Percentiles rank a stretch among this genome's conserved stretches.
These are phyloP conservation scores for Mechanitis mazaeus DNA, from an alignment of 2,888 invertebrate genomes.

Conservation along the genomic window DNA sequence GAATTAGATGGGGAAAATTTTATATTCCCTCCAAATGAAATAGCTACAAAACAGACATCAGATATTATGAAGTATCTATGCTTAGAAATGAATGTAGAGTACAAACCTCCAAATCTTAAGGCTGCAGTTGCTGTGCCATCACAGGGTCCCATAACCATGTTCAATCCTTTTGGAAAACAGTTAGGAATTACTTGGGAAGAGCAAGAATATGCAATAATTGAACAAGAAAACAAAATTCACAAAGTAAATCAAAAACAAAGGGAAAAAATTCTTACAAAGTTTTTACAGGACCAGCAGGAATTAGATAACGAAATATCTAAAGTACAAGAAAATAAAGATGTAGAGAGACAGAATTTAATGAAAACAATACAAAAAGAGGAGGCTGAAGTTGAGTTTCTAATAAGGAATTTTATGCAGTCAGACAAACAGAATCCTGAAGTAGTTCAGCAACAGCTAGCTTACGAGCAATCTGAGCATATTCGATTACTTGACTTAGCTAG, in stretches of 20 bases:
- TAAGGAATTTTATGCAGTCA: constrained; percentile 79
- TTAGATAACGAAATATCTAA: constrained; percentile 81
- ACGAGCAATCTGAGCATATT: constrained; percentile 81
- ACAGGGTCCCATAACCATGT: constrained; percentile 48
- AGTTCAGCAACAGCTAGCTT: constrained; percentile 79
- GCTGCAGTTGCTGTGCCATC: constrained; percentile 46
- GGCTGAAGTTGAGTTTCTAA: constrained; percentile 78
- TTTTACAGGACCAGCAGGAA: constrained; percentile 79
- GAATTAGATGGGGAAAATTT: constrained; percentile 79
- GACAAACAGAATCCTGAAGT: constrained; percentile 78
- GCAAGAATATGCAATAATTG: constrained; percentile 78
- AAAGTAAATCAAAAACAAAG: constrained; percentile 78
- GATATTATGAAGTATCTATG: constrained; percentile 81
- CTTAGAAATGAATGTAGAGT: constrained; percentile 65
- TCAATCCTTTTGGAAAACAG: constrained; percentile 53
- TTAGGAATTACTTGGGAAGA: constrained; percentile 73
- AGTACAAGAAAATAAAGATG: constrained; percentile 81
- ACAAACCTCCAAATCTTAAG: constrained; percentile 54
- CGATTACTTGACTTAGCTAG: constrained; percentile 77
- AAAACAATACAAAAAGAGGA: constrained; percentile 80
- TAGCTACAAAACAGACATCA: constrained; percentile 77
- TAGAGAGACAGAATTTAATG: constrained; percentile 77
- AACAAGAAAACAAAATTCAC: constrained; percentile 81
- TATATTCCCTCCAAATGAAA: constrained; percentile 79
- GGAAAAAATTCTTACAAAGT: constrained; percentile 73